These are phyloP conservation scores for Conomelus anceps DNA, from an alignment of 2,888 invertebrate species.

Conservation along the genomic window DNA sequence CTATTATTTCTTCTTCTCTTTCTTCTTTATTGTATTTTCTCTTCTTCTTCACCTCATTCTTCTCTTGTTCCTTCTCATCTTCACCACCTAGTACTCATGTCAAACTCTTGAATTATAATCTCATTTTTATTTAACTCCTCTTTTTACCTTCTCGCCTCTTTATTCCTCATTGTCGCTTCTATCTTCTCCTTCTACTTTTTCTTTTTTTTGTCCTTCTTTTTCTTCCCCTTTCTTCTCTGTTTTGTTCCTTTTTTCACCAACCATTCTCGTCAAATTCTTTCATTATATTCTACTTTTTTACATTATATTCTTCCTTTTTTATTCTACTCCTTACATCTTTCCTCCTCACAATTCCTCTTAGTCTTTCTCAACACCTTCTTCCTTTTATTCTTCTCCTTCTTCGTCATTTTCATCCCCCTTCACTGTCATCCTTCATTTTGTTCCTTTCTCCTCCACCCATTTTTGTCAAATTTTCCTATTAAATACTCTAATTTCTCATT, in stretches of 20 bases:
- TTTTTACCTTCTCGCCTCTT: neutral
- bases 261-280: no score
- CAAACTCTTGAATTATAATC: neutral
- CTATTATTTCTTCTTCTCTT: neutral
- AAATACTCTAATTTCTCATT: no score
- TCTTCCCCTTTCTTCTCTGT: neutral
- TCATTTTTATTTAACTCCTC: neutral
- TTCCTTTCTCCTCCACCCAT: no score
- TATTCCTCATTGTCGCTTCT: neutral
- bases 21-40: neutral
- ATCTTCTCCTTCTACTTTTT: neutral
- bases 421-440: no score
- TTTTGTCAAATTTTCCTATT: no score
- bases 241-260: neutral
- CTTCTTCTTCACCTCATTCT: neutral
- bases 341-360: no score
- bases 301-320: no score
- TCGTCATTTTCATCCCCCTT: no score
- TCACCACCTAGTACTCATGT: neutral
- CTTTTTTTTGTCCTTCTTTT: neutral
- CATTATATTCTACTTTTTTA: no score
- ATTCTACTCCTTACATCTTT: no score
- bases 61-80: neutral
- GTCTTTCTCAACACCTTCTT: no score
- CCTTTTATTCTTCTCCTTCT: no score